These are phyloP conservation scores for Carcina quercana DNA, from an alignment of 2,888 invertebrate species.

Conservation along the genomic window DNA sequence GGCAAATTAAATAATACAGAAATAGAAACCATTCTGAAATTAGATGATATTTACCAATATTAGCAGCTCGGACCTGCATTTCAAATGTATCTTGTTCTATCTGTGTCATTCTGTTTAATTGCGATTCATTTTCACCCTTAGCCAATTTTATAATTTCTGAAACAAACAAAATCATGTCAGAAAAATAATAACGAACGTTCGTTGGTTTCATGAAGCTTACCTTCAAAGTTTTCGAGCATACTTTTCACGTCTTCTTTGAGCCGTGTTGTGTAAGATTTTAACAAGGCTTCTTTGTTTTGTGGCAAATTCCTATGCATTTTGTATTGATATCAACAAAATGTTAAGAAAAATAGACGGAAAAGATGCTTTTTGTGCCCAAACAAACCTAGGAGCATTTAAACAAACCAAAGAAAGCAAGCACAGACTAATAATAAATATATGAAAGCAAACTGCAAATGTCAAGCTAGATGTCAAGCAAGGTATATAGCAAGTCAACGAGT, in stretches of 20 bases:
- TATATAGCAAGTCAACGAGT: too few species aligned
- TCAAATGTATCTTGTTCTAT: constrained; percentile 97
- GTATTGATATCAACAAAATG: background rate
- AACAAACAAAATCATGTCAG: too few species aligned
- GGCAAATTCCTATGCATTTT: constrained; percentile 79
- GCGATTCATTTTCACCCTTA: constrained; percentile 92
- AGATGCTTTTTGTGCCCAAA: too few species aligned
- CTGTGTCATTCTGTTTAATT: constrained; percentile 91
- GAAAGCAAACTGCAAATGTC: too few species aligned
- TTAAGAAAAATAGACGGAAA: too few species aligned
- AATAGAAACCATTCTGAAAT: too few species aligned
- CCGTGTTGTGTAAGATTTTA: constrained; percentile 95
- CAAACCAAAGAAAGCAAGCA: background rate
- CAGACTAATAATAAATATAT: background rate
- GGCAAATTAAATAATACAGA: too few species aligned
- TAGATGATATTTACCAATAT: constrained; percentile 78
- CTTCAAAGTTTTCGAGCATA: constrained; percentile 98
- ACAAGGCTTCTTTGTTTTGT: constrained; percentile 94
- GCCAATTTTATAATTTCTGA: constrained; percentile 92
- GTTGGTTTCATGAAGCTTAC: too few species aligned
- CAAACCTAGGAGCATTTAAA: background rate
- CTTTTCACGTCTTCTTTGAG: constrained; percentile 97
- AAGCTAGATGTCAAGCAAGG: too few species aligned
- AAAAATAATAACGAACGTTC: too few species aligned
- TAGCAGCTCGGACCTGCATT: constrained; percentile 97